Evolutionary conservation across 2,888 invertebrate species (phyloP).

Genomic region (Malthinus flaveolus): DNA sequence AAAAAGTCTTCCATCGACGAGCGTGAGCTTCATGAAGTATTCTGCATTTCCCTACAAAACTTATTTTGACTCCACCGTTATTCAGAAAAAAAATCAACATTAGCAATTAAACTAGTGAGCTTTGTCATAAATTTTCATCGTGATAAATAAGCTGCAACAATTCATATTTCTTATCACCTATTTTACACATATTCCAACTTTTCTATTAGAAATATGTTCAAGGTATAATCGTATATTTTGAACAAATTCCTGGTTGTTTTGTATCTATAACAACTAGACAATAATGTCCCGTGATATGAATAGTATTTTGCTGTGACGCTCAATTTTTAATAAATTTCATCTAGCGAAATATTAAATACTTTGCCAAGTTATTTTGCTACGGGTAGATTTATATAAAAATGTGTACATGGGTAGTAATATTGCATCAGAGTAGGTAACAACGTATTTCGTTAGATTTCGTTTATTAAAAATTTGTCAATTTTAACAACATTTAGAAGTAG

Average conservation of each 20-base stretch:
- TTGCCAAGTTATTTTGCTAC: background rate
- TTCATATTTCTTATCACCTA: constrained; percentile 22
- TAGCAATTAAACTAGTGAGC: constrained; percentile 21
- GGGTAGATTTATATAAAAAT: too few species aligned
- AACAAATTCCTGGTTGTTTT: constrained; percentile 14
- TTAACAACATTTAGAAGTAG: constrained; percentile 11
- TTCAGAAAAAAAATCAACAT: background rate
- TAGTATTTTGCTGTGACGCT: constrained; percentile 10
- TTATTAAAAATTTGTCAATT: constrained; percentile 11
- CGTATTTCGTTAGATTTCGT: constrained; percentile 8
- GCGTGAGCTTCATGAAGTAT: too few species aligned
- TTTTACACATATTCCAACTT: constrained; percentile 21
- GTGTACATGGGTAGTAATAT: background rate
- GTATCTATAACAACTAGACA: constrained; percentile 25
- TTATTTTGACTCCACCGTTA: too few species aligned
- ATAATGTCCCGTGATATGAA: constrained; percentile 26
- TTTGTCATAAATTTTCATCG: constrained; percentile 8
- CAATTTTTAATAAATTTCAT: constrained; percentile 1
- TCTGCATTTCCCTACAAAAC: too few species aligned
- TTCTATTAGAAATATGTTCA: constrained; percentile 9
- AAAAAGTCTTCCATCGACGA: too few species aligned
- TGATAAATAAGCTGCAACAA: constrained; percentile 22
- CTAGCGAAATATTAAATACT: background rate
- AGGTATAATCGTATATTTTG: constrained; percentile 8
- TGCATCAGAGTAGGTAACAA: background rate